Conservation (phyloP, 2,888 invertebrate species). For the Chloroclysta siterata region DNA sequence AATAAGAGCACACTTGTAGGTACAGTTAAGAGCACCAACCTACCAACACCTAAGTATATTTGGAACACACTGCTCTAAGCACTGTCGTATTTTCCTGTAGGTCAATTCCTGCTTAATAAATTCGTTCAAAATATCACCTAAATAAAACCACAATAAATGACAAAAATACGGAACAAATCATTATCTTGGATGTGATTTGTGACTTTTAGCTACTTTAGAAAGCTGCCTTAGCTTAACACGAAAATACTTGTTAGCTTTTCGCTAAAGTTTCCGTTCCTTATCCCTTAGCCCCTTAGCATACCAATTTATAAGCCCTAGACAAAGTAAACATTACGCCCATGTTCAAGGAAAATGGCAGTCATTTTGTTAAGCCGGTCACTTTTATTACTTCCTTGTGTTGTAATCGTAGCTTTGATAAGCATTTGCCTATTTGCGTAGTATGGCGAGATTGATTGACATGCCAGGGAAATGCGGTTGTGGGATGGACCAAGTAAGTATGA, state of each 20-base stretch:
- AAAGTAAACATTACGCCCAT: constrained; percentile 24
- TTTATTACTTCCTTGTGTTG: constrained; percentile 37
- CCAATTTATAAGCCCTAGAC: constrained; percentile 12
- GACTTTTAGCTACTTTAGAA: constrained; percentile 1
- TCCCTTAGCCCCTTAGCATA: not conserved
- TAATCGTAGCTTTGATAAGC: constrained; percentile 37
- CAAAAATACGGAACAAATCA: too few relatives aligned
- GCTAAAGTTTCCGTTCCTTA: not conserved
- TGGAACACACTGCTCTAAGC: too few relatives aligned
- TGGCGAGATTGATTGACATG: constrained; percentile 47
- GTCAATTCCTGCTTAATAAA: not conserved
- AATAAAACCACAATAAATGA: too few relatives aligned
- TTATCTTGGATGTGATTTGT: not conserved
- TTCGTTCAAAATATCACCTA: not conserved
- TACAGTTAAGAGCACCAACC: too few relatives aligned
- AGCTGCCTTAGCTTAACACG: not conserved
- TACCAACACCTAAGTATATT: too few relatives aligned
- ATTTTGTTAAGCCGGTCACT: constrained; percentile 33
- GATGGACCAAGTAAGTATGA: constrained; percentile 24
- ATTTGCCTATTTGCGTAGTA: constrained; percentile 36
- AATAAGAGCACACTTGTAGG: constrained; percentile 38
- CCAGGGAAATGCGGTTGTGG: constrained; percentile 42
- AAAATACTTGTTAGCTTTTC: not conserved
- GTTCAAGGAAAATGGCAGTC: constrained; percentile 29
- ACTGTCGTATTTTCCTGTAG: not conserved